phyloP scores from a whole-genome alignment of 2,797 vertebrate species.

The Arrhamphus sclerolepis region DNA sequence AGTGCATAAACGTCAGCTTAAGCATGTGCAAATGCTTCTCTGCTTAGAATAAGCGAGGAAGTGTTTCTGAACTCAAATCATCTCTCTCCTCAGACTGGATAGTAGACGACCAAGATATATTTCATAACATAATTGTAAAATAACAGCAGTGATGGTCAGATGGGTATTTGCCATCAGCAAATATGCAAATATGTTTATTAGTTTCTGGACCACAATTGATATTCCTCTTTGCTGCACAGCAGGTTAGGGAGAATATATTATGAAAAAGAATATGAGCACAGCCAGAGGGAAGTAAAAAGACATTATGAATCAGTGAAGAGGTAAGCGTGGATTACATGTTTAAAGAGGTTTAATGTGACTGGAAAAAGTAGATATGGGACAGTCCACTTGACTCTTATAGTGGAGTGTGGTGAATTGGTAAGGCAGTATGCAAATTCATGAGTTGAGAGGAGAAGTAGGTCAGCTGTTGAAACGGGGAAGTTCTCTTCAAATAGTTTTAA shows the following conservation, averaged over 20 bases:
- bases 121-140: background rate
- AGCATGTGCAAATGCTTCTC: background rate
- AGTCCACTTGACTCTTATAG: slow-evolving; percentile 33
- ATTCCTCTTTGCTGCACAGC: slow-evolving; percentile 27
- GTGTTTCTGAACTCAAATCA: slow-evolving; percentile 4
- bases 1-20: background rate
- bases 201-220: slow-evolving; percentile 23
- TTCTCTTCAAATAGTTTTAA: slow-evolving; percentile 27
- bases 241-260: slow-evolving; percentile 31
- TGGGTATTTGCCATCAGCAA: slow-evolving; percentile 15
- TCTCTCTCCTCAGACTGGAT: background rate
- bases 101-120: background rate
- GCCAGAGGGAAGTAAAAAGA: slow-evolving; percentile 28
- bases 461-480: slow-evolving; percentile 32
- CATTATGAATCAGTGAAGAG: slow-evolving; percentile 38
- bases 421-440: slow-evolving; percentile 25
- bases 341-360: slow-evolving; percentile 53
- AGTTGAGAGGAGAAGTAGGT: slow-evolving; percentile 35
- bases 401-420: slow-evolving; percentile 28
- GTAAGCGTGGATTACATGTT: slow-evolving; percentile 51
- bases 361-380: slow-evolving; percentile 38
- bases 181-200: slow-evolving; percentile 3
- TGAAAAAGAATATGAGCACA: slow-evolving; percentile 42
- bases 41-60: background rate
- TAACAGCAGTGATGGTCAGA: background rate